Evolutionary conservation across 2,113 vertebrate species (phyloP).

Genomic region (Myiopsitta monachus): DNA sequence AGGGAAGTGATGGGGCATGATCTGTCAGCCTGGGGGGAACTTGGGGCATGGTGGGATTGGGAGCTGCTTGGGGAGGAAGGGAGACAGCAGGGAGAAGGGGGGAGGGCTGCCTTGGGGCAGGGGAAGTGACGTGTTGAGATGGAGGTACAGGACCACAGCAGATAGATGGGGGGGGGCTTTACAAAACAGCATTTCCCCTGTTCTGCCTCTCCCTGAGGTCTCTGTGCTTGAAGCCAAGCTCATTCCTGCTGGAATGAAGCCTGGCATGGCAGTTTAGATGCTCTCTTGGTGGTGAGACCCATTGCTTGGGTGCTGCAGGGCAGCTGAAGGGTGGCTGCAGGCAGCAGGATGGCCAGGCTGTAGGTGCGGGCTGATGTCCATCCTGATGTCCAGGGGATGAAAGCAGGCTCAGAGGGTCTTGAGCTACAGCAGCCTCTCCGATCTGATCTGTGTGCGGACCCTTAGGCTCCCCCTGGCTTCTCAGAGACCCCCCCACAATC

Average conservation of each 20-base stretch:
- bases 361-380: fast-evolving
- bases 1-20: not conserved
- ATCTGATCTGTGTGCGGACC: fast-evolving
- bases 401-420: not conserved
- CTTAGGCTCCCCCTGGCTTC: fast-evolving
- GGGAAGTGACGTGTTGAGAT: not conserved
- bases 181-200: not conserved
- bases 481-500: not conserved
- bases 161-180: not conserved
- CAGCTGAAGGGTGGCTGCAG: not conserved
- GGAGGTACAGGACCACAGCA: not conserved
- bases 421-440: not conserved
- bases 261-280: not conserved
- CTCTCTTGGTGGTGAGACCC: not conserved
- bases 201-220: not conserved
- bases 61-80: not conserved
- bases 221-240: not conserved
- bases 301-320: not conserved
- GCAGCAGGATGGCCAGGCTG: not conserved
- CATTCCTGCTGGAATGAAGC: not conserved
- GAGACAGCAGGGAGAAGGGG: not conserved
- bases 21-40: not conserved
- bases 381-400: not conserved
- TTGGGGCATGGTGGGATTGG: fast-evolving
- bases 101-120: not conserved